These are phyloP conservation scores for Limnothrissa miodon DNA, from an alignment of 2,113 vertebrate species.

Conservation along the genomic window DNA sequence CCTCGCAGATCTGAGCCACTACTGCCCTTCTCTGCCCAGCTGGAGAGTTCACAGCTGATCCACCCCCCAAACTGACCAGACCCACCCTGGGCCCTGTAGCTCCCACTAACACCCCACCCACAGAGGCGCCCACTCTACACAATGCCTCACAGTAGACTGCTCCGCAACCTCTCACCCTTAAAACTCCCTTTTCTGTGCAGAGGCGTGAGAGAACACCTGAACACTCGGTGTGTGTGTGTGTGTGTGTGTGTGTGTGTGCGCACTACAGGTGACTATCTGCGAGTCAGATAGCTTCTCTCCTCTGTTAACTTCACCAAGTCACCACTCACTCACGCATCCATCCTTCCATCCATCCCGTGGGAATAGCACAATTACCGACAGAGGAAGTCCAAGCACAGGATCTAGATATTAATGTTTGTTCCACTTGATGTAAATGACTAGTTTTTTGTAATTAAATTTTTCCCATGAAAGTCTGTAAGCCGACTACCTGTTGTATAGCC, in stretches of 20 bases:
- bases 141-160: background rate
- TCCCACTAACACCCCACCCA: background rate
- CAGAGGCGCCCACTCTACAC: background rate
- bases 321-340: background rate
- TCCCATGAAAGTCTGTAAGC: constrained; percentile 36
- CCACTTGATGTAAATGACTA: constrained; percentile 38
- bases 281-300: background rate
- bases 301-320: background rate
- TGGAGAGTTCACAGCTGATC: background rate
- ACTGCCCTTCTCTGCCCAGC: background rate
- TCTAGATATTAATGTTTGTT: constrained; percentile 20
- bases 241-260: background rate
- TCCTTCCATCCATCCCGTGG: background rate
- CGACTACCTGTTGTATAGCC: background rate
- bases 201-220: background rate
- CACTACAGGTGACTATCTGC: background rate
- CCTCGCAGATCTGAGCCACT: constrained; percentile 70
- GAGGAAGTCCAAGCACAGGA: background rate
- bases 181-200: background rate
- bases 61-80: background rate
- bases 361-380: background rate
- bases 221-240: background rate
- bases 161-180: background rate
- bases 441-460: constrained; percentile 52
- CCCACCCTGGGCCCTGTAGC: background rate